Conservation (phyloP, 2,113 vertebrate genomes). For the Bubalus kerabau region DNA sequence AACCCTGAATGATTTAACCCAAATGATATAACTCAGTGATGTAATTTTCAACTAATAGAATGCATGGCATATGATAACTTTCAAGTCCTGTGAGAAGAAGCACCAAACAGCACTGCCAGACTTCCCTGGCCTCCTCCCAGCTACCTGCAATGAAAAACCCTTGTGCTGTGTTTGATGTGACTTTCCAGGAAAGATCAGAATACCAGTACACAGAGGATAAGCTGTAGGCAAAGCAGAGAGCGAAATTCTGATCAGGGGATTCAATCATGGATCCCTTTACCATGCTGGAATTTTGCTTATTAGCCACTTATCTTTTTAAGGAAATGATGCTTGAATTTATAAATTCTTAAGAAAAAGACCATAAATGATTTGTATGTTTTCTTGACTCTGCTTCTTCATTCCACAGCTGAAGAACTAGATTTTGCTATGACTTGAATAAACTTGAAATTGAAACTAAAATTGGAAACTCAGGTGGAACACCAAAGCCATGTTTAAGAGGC, state of each 20-base stretch:
- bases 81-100: background rate
- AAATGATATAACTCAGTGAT: background rate
- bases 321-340: background rate
- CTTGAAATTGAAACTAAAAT: background rate
- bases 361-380: background rate
- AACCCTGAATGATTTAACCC: background rate
- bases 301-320: background rate
- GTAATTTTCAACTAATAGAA: background rate
- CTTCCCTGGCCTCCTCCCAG: rapidly evolving
- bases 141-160: background rate
- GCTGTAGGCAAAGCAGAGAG: background rate
- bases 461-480: background rate
- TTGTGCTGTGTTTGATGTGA: background rate
- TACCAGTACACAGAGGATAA: too few relatives aligned
- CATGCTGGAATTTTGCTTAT: background rate
- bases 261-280: background rate
- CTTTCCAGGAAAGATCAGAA: background rate
- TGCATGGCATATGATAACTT: background rate
- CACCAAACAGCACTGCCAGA: rapidly evolving
- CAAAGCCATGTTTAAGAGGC: background rate
- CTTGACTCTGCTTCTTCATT: background rate
- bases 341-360: background rate
- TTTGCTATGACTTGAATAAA: background rate
- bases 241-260: background rate
- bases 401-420: background rate